Evolutionary conservation across 37 sponge, comb jelly and placozoan species (phyloP).

Genomic region (Hexactinellida sp.): DNA sequence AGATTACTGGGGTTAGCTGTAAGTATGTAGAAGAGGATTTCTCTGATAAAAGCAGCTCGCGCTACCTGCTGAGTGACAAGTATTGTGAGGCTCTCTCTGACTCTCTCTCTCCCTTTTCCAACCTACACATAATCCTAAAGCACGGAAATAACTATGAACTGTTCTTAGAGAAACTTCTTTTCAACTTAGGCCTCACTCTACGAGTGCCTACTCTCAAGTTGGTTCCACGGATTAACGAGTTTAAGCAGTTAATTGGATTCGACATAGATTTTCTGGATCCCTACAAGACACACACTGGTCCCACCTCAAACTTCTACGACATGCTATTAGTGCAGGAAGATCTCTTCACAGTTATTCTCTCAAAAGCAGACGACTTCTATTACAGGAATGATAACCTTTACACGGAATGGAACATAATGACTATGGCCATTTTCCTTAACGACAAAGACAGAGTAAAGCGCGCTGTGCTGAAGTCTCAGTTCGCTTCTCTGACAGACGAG

Average conservation of each 20-base stretch:
- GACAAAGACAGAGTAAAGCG: not conserved
- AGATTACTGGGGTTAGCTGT: not conserved
- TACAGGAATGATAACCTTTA: not conserved
- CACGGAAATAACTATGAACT: not conserved
- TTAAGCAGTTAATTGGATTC: not conserved
- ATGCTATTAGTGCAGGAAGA: not conserved
- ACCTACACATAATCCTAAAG: not conserved
- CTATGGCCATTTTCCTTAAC: not conserved
- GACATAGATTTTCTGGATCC: not conserved
- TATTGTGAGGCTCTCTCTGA: not conserved
- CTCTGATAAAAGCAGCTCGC: not conserved
- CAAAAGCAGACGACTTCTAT: not conserved
- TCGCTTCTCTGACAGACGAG: not conserved
- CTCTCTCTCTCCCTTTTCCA: not conserved
- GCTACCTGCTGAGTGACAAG: not conserved
- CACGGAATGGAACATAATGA: not conserved
- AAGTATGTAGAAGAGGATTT: not conserved
- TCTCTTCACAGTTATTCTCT: not conserved
- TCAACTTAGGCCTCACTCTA: not conserved
- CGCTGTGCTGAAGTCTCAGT: not conserved
- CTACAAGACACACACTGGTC: not conserved
- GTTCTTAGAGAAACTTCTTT: not conserved
- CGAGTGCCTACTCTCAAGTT: not conserved
- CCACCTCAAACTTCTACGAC: not conserved
- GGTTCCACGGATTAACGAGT: not conserved